phyloP scores from a whole-genome alignment of 2,888 invertebrate genomes.

The Temnothorax rugatulus region DNA sequence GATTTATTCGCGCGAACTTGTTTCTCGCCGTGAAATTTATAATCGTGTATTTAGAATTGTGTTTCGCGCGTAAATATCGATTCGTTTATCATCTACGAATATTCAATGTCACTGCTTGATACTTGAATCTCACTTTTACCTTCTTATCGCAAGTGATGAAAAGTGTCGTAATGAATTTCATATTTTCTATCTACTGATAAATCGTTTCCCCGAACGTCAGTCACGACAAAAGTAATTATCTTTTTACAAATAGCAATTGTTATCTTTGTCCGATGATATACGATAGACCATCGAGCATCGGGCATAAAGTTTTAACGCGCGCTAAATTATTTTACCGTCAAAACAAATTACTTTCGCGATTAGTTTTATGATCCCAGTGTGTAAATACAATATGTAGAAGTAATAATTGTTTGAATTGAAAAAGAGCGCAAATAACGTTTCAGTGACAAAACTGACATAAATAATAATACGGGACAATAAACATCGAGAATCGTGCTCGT shows the following conservation, averaged over 20 bases:
- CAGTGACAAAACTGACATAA: background rate
- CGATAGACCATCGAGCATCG: conserved; percentile 13
- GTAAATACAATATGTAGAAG: conserved; percentile 3
- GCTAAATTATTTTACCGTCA: conserved; percentile 21
- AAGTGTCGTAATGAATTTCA: conserved; percentile 2
- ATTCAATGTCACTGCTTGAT: background rate
- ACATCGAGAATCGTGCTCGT: background rate
- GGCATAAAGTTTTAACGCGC: conserved; percentile 7
- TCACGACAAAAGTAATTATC: conserved; percentile 15
- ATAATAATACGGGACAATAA: conserved; percentile 1
- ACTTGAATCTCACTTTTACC: conserved; percentile 23
- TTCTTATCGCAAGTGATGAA: conserved; percentile 14
- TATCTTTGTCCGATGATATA: conserved; percentile 9
- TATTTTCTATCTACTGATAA: conserved; percentile 14
- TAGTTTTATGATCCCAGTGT: conserved; percentile 11
- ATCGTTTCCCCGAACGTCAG: background rate
- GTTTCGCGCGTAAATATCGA: background rate
- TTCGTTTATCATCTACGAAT: background rate
- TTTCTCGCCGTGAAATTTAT: conserved; percentile 1
- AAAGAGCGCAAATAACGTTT: background rate
- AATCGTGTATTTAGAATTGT: background rate
- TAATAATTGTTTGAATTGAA: conserved; percentile 15
- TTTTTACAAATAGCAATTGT: conserved; percentile 27
- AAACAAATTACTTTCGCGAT: conserved; percentile 15
- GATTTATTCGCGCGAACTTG: conserved; percentile 1